A percentile compares a stretch with the other conserved stretches of the same genome.
phyloP scores from a whole-genome alignment of 2,888 invertebrate species.

The Hypena proboscidalis region DNA sequence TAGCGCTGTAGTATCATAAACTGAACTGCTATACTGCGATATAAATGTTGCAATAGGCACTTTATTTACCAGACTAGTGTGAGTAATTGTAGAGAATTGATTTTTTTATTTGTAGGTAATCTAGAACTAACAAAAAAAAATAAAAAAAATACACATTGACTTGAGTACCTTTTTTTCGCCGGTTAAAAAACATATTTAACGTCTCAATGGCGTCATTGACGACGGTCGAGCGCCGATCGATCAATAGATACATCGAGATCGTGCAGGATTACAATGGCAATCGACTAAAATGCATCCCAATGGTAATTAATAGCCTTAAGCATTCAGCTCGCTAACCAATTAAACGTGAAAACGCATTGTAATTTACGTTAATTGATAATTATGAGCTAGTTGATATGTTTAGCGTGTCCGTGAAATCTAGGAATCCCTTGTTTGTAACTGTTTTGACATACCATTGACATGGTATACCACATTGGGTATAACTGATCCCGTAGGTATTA shows the following conservation, averaged over 20 bases:
- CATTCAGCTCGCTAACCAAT: slow-evolving; percentile 48
- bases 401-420: slow-evolving; percentile 37
- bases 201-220: too few relatives aligned
- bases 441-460: slow-evolving; percentile 26
- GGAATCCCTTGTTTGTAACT: slow-evolving; percentile 42
- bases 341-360: slow-evolving; percentile 57
- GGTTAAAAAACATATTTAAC: too few relatives aligned
- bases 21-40: too few relatives aligned
- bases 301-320: slow-evolving; percentile 41
- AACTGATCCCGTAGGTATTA: too few relatives aligned
- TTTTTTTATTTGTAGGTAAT: too few relatives aligned
- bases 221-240: slow-evolving; percentile 24
- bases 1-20: too few relatives aligned
- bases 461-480: slow-evolving; percentile 9
- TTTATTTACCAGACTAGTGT: too few relatives aligned
- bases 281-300: slow-evolving; percentile 41
- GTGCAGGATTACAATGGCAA: slow-evolving; percentile 49
- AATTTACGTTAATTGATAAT: slow-evolving; percentile 57
- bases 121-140: too few relatives aligned
- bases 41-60: too few relatives aligned
- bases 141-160: too few relatives aligned
- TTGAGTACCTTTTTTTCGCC: too few relatives aligned
- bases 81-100: too few relatives aligned
- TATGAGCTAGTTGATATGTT: slow-evolving; percentile 57
- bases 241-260: slow-evolving; percentile 42